phyloP scores from a whole-genome alignment of 2,888 invertebrate genomes.

The Callinectes sapidus region DNA sequence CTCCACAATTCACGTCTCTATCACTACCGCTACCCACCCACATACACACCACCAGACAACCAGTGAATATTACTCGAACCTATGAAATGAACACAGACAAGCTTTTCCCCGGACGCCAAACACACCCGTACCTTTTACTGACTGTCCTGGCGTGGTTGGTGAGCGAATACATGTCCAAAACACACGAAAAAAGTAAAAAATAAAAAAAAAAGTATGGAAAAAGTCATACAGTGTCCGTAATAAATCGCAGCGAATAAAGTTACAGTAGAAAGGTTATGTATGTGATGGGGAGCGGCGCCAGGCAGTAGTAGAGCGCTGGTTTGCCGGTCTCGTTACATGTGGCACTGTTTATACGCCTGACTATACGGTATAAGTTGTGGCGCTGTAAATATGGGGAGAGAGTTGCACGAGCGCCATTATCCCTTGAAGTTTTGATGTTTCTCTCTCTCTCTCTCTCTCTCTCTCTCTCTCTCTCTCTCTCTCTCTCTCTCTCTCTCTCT shows the following conservation, averaged over 20 bases:
- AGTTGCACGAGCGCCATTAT: background rate
- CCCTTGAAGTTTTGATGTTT: background rate
- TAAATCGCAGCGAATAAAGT: background rate
- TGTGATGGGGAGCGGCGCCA: background rate
- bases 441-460: slow-evolving; percentile 21
- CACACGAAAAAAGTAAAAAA: background rate
- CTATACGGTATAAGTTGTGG: background rate
- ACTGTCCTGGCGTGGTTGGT: no score
- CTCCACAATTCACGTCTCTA: no score
- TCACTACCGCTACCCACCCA: no score
- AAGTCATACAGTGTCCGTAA: background rate
- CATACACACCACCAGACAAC: no score
- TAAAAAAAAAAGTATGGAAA: background rate
- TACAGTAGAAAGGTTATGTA: background rate
- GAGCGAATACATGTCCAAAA: no score
- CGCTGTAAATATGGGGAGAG: background rate
- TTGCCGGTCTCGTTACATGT: background rate
- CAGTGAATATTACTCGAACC: no score
- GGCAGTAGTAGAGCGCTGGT: background rate
- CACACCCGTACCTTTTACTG: no score
- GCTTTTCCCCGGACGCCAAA: no score
- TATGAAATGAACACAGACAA: no score
- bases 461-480: background rate
- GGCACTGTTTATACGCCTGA: background rate
- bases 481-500: slow-evolving; percentile 6